phyloP scores from a whole-genome alignment of 2,888 invertebrate species.

The Fragum fragum region DNA sequence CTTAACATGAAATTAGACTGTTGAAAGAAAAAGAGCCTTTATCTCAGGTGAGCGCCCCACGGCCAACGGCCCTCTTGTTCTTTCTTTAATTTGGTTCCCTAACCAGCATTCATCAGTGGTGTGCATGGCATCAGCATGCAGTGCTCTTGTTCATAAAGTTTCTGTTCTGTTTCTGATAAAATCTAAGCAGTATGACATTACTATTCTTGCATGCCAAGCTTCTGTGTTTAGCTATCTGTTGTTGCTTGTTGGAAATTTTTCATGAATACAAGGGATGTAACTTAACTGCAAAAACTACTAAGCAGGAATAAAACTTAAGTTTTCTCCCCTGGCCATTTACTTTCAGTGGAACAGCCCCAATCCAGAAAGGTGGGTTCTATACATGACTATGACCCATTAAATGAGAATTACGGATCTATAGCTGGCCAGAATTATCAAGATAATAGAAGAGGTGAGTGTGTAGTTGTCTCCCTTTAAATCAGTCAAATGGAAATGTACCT shows the following conservation, averaged over 20 bases:
- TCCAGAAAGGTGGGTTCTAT: conserved; percentile 87
- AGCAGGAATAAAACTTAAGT: background rate
- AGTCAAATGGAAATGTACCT: too few species aligned
- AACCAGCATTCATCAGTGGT: too few species aligned
- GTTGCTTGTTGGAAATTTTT: background rate
- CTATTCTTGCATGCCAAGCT: background rate
- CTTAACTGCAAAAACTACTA: background rate
- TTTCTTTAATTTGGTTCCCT: too few species aligned
- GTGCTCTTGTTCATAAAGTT: too few species aligned
- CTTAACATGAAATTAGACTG: too few species aligned
- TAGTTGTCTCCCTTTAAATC: conserved; percentile 13
- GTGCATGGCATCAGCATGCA: too few species aligned
- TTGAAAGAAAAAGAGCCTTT: too few species aligned
- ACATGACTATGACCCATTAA: conserved; percentile 97
- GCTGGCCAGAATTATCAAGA: conserved; percentile 52
- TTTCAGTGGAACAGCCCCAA: conserved; percentile 65
- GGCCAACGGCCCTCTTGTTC: too few species aligned
- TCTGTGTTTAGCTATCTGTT: background rate
- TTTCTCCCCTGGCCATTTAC: conserved; percentile 25
- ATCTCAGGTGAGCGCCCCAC: too few species aligned
- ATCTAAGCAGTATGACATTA: background rate
- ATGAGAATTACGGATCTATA: conserved; percentile 88
- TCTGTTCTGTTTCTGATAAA: too few species aligned
- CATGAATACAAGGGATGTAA: conserved; percentile 2
- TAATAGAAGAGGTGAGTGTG: conserved; percentile 18